Conservation (phyloP, 2,113 vertebrate species). For the Vombatus ursinus region DNA sequence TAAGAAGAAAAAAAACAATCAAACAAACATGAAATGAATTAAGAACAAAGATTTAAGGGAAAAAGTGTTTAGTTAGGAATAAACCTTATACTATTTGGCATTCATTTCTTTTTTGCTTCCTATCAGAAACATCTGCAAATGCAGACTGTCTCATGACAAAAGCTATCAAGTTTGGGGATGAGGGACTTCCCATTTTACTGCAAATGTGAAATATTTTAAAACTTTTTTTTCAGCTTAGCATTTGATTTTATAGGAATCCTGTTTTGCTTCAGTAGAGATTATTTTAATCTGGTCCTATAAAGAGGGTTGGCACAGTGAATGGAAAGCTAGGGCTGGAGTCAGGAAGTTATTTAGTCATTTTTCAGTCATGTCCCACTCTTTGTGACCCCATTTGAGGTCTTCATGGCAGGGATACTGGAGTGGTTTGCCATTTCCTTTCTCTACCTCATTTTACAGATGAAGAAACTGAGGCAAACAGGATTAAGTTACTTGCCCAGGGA, state of each 20-base stretch:
- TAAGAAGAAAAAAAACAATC: neutral
- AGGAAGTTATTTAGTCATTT: neutral
- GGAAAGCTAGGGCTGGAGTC: too few relatives aligned
- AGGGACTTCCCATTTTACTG: neutral
- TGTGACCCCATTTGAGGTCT: neutral
- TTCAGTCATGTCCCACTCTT: neutral
- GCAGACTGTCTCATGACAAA: conserved; percentile 25
- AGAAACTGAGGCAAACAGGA: neutral
- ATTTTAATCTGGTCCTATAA: neutral
- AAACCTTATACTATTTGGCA: conserved; percentile 33
- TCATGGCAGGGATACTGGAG: neutral
- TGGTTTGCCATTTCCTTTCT: neutral
- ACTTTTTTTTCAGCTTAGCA: neutral
- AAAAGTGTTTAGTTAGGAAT: neutral
- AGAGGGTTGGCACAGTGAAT: too few relatives aligned
- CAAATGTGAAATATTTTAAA: neutral
- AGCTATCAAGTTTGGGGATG: neutral
- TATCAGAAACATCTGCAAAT: neutral
- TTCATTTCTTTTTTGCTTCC: conserved; percentile 40
- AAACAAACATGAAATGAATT: neutral
- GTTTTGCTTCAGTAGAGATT: neutral
- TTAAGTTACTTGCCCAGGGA: neutral
- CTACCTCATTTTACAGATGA: neutral
- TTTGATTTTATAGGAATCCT: neutral
- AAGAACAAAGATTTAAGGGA: neutral